These are phyloP conservation scores for Saccopteryx bilineata DNA, from an alignment of 2,113 vertebrate genomes.

Conservation along the genomic window DNA sequence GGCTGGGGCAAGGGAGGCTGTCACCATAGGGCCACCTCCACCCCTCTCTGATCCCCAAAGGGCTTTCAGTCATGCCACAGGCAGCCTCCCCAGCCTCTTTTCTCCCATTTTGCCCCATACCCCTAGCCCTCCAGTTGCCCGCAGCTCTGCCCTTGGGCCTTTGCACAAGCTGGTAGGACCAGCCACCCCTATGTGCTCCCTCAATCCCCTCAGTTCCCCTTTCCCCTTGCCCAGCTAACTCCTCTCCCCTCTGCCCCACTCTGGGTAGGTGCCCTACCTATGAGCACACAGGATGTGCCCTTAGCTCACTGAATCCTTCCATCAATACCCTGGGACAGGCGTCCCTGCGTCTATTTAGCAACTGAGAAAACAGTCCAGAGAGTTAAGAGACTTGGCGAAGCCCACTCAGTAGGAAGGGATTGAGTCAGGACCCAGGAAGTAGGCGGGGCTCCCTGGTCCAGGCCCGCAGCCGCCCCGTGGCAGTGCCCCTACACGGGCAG, in stretches of 20 bases:
- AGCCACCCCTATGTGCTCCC: not conserved
- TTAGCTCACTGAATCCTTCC: not conserved
- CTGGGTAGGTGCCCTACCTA: not conserved
- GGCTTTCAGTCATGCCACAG: not conserved
- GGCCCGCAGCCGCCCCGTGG: not conserved
- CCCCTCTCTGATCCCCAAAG: not conserved
- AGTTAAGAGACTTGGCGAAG: not conserved
- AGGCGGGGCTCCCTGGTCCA: not conserved
- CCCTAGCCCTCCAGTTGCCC: not conserved
- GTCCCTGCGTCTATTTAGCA: not conserved
- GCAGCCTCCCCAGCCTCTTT: not conserved
- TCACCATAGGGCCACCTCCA: not conserved
- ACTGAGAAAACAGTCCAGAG: not conserved
- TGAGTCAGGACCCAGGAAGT: not conserved
- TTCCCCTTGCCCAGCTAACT: not conserved
- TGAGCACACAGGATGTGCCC: fast-evolving
- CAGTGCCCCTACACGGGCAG: not conserved
- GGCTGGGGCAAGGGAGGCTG: slow-evolving; percentile 36
- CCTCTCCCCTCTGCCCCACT: not conserved
- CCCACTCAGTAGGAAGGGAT: not conserved
- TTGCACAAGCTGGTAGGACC: not conserved
- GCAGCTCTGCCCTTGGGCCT: not conserved
- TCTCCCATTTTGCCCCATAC: fast-evolving
- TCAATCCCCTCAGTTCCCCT: not conserved
- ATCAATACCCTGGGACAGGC: not conserved